Percentiles rank a stretch among this genome's conserved stretches.
phyloP scores from a whole-genome alignment of 2,888 invertebrate genomes.

The Tetheella fluctuosa region DNA sequence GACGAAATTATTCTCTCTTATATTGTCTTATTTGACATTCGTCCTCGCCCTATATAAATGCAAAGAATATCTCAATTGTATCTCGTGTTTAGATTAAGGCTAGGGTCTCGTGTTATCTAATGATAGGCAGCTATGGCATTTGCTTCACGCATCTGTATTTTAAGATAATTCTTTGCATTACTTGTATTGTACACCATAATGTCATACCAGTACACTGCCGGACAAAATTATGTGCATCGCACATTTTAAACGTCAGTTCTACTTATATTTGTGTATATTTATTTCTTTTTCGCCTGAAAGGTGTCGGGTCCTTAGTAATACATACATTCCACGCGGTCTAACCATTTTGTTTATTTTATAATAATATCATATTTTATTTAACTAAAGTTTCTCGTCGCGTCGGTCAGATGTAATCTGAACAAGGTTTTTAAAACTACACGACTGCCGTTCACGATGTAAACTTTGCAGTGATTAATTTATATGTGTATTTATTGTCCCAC shows the following conservation, averaged over 20 bases:
- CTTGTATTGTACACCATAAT: background rate
- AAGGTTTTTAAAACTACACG: constrained; percentile 64
- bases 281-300: constrained; percentile 77
- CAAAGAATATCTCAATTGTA: constrained; percentile 49
- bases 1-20: background rate
- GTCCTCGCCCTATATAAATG: constrained; percentile 29
- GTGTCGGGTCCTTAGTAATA: constrained; percentile 75
- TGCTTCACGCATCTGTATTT: constrained; percentile 67
- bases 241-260: constrained; percentile 34
- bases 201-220: constrained; percentile 38
- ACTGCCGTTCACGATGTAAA: constrained; percentile 42
- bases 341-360: constrained; percentile 73
- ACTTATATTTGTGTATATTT: constrained; percentile 51
- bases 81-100: constrained; percentile 73
- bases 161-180: constrained; percentile 57
- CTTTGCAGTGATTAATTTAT: constrained; percentile 17
- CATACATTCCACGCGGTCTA: constrained; percentile 81
- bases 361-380: constrained; percentile 13
- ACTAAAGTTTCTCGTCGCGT: constrained; percentile 27
- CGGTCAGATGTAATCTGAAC: constrained; percentile 76
- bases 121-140: constrained; percentile 77
- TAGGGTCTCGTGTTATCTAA: constrained; percentile 80
- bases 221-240: constrained; percentile 20
- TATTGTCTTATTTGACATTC: background rate
- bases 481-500: constrained; percentile 26